Conservation (phyloP, 2,797 vertebrate genomes). For the Alcedo quadribrachys region DNA sequence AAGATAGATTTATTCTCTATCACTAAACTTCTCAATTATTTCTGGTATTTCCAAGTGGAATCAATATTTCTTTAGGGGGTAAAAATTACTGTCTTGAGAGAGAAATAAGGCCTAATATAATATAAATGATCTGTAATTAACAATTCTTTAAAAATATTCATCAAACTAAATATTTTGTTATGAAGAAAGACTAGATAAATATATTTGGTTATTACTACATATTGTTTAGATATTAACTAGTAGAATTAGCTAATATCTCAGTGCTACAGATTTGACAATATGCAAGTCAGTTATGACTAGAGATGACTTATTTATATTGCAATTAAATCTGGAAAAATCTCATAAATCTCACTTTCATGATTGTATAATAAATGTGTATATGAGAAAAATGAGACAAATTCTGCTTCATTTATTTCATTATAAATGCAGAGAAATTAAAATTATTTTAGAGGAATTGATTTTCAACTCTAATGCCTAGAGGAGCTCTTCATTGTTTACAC, state of each 20-base stretch:
- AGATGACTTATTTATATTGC: not conserved
- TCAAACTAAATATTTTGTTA: not conserved
- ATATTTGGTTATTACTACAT: not conserved
- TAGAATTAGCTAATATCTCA: not conserved
- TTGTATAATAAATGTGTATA: conserved; percentile 17
- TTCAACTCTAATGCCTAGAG: conserved; percentile 25
- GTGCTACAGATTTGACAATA: not conserved
- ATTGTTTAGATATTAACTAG: not conserved
- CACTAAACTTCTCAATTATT: conserved; percentile 64
- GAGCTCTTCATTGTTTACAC: conserved; percentile 27
- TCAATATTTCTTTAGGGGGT: conserved; percentile 22
- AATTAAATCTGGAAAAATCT: conserved; percentile 20
- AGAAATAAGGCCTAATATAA: not conserved
- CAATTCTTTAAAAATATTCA: conserved; percentile 20
- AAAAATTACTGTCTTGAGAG: conserved; percentile 45
- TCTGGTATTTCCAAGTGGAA: conserved; percentile 58
- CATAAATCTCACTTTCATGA: not conserved
- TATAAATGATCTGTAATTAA: not conserved
- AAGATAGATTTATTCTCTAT: conserved; percentile 66
- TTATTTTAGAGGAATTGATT: conserved; percentile 50
- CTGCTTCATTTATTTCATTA: conserved; percentile 36
- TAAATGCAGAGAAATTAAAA: conserved; percentile 47
- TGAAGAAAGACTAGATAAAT: not conserved
- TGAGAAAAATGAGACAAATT: conserved; percentile 49
- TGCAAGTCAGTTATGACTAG: not conserved